phyloP scores from a whole-genome alignment of 2,888 invertebrate species.

The Oxystoma pomonae region DNA sequence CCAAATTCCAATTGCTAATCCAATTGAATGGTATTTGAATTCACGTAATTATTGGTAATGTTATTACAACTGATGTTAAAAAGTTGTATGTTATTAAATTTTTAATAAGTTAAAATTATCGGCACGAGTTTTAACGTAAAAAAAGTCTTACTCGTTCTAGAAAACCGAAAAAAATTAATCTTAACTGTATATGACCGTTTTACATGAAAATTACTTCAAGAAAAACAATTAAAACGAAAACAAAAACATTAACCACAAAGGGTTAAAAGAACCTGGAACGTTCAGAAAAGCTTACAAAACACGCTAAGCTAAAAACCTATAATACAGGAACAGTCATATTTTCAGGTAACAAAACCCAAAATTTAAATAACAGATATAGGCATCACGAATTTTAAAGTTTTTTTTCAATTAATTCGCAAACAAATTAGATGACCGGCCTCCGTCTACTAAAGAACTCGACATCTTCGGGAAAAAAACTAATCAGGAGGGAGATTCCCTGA shows the following conservation, averaged over 20 bases:
- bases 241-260: slow-evolving; percentile 18
- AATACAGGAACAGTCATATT: not conserved
- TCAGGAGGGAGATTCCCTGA: no score
- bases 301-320: not conserved
- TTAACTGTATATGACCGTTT: not conserved
- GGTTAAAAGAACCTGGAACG: not conserved
- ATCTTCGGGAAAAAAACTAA: no score
- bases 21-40: not conserved
- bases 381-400: no score
- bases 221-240: slow-evolving; percentile 15
- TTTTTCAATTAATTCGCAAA: no score
- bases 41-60: not conserved
- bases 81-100: not conserved
- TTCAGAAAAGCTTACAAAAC: not conserved
- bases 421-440: no score
- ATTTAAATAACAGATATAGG: no score
- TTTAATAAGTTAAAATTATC: not conserved
- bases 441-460: no score
- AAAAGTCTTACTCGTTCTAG: not conserved
- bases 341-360: no score
- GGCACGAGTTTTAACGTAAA: not conserved
- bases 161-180: not conserved
- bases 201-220: slow-evolving; percentile 1
- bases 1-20: not conserved
- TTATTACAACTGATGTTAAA: not conserved